Base-by-base conservation (phyloP, 1,140 invertebrate species). In the Ganaspis sp. region DNA sequence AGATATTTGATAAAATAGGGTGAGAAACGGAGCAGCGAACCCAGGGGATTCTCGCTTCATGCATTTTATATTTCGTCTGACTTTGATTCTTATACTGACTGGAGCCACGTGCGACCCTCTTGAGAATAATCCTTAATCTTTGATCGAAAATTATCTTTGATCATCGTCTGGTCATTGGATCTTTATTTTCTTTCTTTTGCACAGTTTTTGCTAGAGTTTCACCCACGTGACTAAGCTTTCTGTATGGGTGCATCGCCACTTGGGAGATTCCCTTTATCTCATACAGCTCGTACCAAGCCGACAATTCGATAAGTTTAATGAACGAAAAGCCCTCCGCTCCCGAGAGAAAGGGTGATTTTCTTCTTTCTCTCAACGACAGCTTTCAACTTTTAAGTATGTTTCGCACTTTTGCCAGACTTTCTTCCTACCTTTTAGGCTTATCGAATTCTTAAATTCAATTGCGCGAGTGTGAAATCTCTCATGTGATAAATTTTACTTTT, bases 1-100 rank as follows among this genome's bases (percentile, higher is more conserved):
- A 64, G 9, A 26, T 64, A 64, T 12, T 29, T 29, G 15, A 11
- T 64, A 79, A 79, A 73, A 64, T 37, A 69, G 29, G 40, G 73
- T 76, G 72, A 80, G 78, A 74, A 76, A 77, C 75, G 79, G 75
- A 78, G 26, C 76, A 73, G 77, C 73, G 75, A 69, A 81, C 82
- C 83, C 87, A 64, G 64, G 88, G 85, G 87, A 89, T 86, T 86
- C 72, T 75, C 79, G 83, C 83, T 87, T 89, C 89, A 90, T 90
- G 87, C 89, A 90, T 90, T 90, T 90, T 90, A 88, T 90, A 89
- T 89, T 89, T 87, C 83, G 75, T 53, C 75, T 79, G 89, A 86
- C 87, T 90, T 89, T 90, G 88, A 90, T 90, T 89, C 87, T 80
- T 76, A 82, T 82, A 87, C 84, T 82, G 81, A 82, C 78, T 81